Evolutionary conservation across 2,888 invertebrate genomes (phyloP), one percentile per base, ranked within the genome.

Genomic region (Notodromas monacha): DNA sequence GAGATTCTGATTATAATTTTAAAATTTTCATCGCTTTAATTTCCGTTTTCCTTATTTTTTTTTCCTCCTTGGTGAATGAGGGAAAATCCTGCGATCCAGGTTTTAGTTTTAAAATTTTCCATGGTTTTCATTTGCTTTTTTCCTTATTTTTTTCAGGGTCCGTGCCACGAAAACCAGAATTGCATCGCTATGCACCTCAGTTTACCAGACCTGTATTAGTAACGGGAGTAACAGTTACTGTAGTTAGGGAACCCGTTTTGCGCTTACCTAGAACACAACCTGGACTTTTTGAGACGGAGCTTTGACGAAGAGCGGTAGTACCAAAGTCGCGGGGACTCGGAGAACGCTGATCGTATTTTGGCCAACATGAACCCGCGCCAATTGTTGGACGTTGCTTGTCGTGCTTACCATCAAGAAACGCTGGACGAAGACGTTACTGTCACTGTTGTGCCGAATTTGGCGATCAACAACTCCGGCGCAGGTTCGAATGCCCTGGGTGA

Each of bases 241-340:
- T 58, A 96, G 29, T 92, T 74, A 2, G 55, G 96, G 31, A 89
- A 92, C 47, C 56, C 99, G 32, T 96, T 96, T 57, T 89, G 92
- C 49, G 89, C 92, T 54, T 96, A 96, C 4, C 86, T 86, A 11
- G 96, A 96, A 50, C 56, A 96, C 31, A 55, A 99, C 12, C 54
- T 96, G 29, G 92, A 96, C 32, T 84, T 96, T 37, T 96, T 96
- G 89, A 96, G n/a, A n/a, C n/a, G n/a, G n/a, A n/a, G n/a, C n/a
- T n/a, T n/a, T n/a, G n/a, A n/a, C n/a, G n/a, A n/a, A n/a, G n/a
- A n/a, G n/a, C n/a, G n/a, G n/a, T n/a, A n/a, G n/a, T n/a, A n/a
- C n/a, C n/a, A 96, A 52, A 86, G 84, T 37, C 59, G 92, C 30
- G 81, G 84, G 36, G 92, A 92, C 48, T 77, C 77, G 39, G 92